A percentile compares a stretch with the other conserved stretches of the same genome.
phyloP scores from a whole-genome alignment of 2,888 invertebrate species.

The Pandemis heparana region DNA sequence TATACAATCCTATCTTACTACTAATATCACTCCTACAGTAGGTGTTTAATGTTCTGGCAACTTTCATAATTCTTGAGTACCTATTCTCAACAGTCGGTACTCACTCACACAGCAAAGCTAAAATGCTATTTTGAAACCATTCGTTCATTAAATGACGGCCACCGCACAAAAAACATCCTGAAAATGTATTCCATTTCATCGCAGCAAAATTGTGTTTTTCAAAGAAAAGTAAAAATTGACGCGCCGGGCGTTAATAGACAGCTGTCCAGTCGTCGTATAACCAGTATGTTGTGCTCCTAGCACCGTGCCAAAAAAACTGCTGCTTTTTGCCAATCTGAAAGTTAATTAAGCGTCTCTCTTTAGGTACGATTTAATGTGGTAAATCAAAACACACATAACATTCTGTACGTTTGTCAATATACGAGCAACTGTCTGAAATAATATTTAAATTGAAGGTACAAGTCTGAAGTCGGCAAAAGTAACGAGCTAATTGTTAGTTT shows the following conservation, averaged over 20 bases:
- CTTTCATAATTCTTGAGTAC: too few species aligned
- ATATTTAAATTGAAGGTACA: too few species aligned
- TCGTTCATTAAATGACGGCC: background rate
- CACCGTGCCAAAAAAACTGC: background rate
- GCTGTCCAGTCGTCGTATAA: slow-evolving; percentile 20
- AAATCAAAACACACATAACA: background rate
- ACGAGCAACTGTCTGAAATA: background rate
- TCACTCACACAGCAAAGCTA: background rate
- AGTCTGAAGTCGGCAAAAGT: too few species aligned
- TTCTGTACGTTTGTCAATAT: background rate
- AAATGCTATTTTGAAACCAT: background rate
- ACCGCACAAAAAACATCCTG: slow-evolving; percentile 1
- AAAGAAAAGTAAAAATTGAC: slow-evolving; percentile 33
- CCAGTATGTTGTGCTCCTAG: background rate
- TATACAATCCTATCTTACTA: too few species aligned
- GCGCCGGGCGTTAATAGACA: slow-evolving; percentile 30
- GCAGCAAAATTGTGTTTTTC: slow-evolving; percentile 35
- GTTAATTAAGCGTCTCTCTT: slow-evolving; percentile 1
- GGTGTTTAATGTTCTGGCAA: too few species aligned
- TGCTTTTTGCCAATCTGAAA: background rate
- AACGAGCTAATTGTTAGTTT: too few species aligned
- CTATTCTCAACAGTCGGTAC: too few species aligned
- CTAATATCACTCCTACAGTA: too few species aligned
- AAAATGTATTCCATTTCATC: slow-evolving; percentile 34
- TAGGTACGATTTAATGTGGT: background rate